Evolutionary conservation across 2,888 invertebrate species (phyloP).

Genomic region (Pelosia muscerda): DNA sequence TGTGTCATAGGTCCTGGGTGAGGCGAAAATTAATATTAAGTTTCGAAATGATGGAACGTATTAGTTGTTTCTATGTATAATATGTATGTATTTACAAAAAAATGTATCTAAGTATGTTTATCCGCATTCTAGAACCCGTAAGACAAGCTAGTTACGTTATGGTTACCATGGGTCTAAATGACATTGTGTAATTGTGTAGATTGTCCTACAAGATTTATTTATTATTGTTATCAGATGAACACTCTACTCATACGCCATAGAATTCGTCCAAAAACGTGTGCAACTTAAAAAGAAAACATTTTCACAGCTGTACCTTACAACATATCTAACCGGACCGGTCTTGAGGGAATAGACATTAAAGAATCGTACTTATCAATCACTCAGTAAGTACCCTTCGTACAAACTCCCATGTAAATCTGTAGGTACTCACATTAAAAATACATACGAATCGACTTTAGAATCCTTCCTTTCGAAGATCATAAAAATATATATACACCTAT

Average conservation of each 20-base stretch:
- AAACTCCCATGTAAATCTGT: constrained; percentile 8
- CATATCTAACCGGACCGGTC: background rate
- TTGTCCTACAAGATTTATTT: too few species aligned
- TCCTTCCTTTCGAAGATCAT: constrained; percentile 9
- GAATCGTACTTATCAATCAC: constrained; percentile 19
- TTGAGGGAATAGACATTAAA: constrained; percentile 11
- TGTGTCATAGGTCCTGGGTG: too few species aligned
- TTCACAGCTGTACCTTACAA: background rate
- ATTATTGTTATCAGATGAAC: too few species aligned
- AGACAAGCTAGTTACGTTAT: too few species aligned
- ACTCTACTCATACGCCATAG: background rate
- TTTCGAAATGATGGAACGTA: too few species aligned
- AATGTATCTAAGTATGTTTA: too few species aligned
- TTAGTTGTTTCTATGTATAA: too few species aligned
- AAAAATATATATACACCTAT: background rate
- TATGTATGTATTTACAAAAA: too few species aligned
- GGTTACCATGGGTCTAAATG: too few species aligned
- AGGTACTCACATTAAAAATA: constrained; percentile 13
- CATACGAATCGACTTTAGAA: constrained; percentile 8
- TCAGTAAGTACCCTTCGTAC: background rate
- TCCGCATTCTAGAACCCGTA: too few species aligned
- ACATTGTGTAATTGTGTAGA: too few species aligned
- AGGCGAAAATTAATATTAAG: too few species aligned
- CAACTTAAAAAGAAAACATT: background rate
- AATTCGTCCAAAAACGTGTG: background rate